phyloP scores from a whole-genome alignment of 1,140 invertebrate genomes.

The Akabosia matsudoensis region DNA sequence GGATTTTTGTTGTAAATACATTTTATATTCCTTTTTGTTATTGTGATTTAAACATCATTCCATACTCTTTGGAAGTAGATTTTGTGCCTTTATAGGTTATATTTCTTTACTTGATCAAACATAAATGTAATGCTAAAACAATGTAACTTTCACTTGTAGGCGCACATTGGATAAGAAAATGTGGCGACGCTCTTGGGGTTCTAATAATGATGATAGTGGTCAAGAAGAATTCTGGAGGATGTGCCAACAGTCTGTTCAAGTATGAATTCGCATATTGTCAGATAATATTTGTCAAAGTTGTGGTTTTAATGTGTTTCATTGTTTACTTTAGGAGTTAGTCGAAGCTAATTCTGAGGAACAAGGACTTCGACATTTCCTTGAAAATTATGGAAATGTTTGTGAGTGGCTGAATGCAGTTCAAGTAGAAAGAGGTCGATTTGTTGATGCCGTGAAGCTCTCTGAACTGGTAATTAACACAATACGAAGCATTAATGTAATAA shows the following conservation, averaged over 20 bases:
- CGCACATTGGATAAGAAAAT: constrained; percentile 40
- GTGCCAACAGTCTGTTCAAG: constrained; percentile 43
- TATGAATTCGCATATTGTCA: constrained; percentile 11
- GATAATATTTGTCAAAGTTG: too few relatives aligned
- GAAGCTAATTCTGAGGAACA: constrained; percentile 34
- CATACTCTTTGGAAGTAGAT: too few relatives aligned
- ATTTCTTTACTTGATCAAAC: too few relatives aligned
- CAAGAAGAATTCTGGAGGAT: constrained; percentile 42
- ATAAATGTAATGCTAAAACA: too few relatives aligned
- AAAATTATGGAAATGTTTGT: constrained; percentile 34
- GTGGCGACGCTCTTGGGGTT: constrained; percentile 44
- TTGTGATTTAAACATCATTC: too few relatives aligned
- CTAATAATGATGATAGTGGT: constrained; percentile 34
- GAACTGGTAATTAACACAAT: constrained; percentile 29
- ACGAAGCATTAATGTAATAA: too few relatives aligned
- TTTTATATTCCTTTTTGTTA: too few relatives aligned
- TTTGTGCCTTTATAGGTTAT: too few relatives aligned
- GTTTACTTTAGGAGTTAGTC: constrained; percentile 31
- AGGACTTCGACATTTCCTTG: constrained; percentile 41
- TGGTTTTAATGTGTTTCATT: too few relatives aligned
- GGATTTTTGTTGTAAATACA: too few relatives aligned
- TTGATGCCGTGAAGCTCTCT: constrained; percentile 31
- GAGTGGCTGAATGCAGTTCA: constrained; percentile 45
- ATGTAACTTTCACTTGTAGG: constrained; percentile 4
- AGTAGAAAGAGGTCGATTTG: constrained; percentile 31